Percentiles rank a stretch among this genome's conserved stretches.
phyloP scores from a whole-genome alignment of 1,140 invertebrate species.

The Aethina tumida region DNA sequence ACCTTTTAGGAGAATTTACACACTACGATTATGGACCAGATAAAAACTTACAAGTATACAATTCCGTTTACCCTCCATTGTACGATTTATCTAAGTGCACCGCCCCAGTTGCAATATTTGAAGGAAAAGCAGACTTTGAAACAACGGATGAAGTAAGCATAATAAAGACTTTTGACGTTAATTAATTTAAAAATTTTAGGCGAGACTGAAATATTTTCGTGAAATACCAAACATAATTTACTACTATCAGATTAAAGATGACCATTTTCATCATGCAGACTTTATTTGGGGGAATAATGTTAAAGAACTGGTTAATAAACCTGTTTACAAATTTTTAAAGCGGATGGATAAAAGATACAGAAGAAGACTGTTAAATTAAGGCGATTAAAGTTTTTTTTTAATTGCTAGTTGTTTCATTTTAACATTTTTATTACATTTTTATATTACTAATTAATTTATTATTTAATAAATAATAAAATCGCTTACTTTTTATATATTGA shows the following conservation, averaged over 20 bases:
- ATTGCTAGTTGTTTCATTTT: too few relatives aligned
- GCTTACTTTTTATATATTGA: too few relatives aligned
- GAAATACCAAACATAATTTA: constrained; percentile 6
- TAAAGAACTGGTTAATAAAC: constrained; percentile 5
- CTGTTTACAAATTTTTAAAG: too few relatives aligned
- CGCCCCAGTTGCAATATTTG: constrained; percentile 11
- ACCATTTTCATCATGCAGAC: not conserved
- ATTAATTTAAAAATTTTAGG: not conserved
- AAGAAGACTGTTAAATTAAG: too few relatives aligned
- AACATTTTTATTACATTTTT: too few relatives aligned
- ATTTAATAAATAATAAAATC: too few relatives aligned
- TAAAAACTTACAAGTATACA: constrained; percentile 10
- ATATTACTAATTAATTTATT: too few relatives aligned
- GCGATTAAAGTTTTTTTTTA: too few relatives aligned
- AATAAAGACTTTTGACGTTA: too few relatives aligned
- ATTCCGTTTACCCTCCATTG: constrained; percentile 7
- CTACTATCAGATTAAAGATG: not conserved
- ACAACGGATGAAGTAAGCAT: constrained; percentile 10
- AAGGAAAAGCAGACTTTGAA: constrained; percentile 14
- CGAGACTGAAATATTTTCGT: not conserved
- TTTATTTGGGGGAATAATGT: not conserved
- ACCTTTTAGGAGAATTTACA: constrained; percentile 13
- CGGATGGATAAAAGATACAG: too few relatives aligned
- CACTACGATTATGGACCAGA: constrained; percentile 18
- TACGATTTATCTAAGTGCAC: constrained; percentile 10